Conservation (phyloP, 2,113 vertebrate species). For the Pardalotus punctatus region DNA sequence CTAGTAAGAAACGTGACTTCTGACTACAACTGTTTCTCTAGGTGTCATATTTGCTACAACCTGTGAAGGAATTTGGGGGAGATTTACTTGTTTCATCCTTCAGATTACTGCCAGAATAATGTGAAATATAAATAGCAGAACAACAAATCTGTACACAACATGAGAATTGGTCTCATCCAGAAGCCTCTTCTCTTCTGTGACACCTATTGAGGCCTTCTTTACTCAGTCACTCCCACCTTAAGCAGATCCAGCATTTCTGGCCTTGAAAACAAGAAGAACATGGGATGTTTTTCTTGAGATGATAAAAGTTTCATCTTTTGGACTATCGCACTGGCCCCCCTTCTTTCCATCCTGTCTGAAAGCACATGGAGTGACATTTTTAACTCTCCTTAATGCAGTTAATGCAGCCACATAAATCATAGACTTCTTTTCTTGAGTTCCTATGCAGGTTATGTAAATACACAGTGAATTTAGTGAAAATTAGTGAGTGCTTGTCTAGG, state of each 20-base stretch:
- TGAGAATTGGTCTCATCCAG: background rate
- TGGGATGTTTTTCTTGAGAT: accelerated
- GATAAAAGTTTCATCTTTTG: background rate
- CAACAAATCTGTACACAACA: background rate
- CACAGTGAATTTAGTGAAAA: background rate
- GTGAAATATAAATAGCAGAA: background rate
- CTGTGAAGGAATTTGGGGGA: background rate
- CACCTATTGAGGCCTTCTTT: background rate
- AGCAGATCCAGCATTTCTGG: background rate
- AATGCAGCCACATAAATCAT: background rate
- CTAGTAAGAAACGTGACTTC: background rate
- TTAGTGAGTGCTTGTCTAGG: background rate
- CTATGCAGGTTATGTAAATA: background rate
- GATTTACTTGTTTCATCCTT: background rate
- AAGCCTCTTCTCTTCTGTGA: background rate
- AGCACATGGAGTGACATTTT: background rate
- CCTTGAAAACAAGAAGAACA: background rate
- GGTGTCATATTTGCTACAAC: background rate
- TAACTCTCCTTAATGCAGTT: background rate
- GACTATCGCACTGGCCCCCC: accelerated
- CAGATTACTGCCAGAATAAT: background rate
- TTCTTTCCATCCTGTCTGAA: background rate
- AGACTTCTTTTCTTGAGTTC: background rate
- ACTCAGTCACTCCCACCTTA: background rate
- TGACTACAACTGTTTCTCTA: background rate